Evolutionary conservation across 2,797 vertebrate genomes (phyloP).

Genomic region (Gymnopithys bicolor): DNA sequence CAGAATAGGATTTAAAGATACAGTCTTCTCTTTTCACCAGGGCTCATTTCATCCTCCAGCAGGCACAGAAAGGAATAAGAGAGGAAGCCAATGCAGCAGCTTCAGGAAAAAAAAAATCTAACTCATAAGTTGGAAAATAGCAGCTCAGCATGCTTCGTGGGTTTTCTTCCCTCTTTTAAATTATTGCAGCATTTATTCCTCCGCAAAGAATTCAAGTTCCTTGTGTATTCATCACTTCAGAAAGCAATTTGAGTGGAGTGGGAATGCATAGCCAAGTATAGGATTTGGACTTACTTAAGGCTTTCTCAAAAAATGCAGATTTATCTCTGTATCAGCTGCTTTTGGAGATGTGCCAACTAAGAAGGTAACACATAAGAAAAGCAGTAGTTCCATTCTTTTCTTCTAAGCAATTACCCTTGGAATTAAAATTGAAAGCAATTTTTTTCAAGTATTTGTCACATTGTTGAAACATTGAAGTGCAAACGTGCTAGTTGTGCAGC

Average conservation of each 20-base stretch:
- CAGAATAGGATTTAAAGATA: not conserved
- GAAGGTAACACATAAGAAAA: not conserved
- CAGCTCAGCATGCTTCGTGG: slow-evolving; percentile 7
- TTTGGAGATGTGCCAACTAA: not conserved
- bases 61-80: not conserved
- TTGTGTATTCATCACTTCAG: slow-evolving; percentile 15
- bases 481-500: not conserved
- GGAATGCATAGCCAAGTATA: slow-evolving; percentile 9
- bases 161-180: slow-evolving; percentile 34
- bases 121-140: not conserved
- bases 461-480: not conserved
- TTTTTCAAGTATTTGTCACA: not conserved
- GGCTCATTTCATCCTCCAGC: not conserved
- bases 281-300: not conserved
- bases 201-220: not conserved
- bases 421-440: not conserved
- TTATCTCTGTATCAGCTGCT: slow-evolving; percentile 7
- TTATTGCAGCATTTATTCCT: slow-evolving; percentile 49
- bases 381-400: not conserved
- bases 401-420: not conserved
- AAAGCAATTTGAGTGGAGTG: slow-evolving; percentile 39
- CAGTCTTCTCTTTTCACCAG: not conserved
- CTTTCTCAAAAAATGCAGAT: slow-evolving; percentile 31
- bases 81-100: not conserved
- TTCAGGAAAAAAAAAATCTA: not conserved